These are phyloP conservation scores for Pomatorhinus ruficollis DNA, from an alignment of 2,113 vertebrate genomes.

Conservation along the genomic window DNA sequence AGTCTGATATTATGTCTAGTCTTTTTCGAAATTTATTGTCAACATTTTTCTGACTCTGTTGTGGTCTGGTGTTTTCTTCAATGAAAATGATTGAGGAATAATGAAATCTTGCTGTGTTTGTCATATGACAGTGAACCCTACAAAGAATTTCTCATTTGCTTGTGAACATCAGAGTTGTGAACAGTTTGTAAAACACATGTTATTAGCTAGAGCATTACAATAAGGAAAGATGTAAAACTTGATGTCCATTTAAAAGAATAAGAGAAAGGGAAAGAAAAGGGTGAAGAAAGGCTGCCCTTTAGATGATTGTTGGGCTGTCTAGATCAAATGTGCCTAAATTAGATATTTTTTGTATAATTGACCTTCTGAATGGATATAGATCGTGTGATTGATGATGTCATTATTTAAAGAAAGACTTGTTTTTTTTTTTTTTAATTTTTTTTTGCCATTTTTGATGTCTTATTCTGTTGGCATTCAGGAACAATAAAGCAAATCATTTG, in stretches of 20 bases:
- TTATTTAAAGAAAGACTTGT: slow-evolving; percentile 76
- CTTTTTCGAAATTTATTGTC: slow-evolving; percentile 38
- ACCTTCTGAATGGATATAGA: slow-evolving; percentile 82
- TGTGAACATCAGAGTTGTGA: not conserved
- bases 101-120: slow-evolving; percentile 24
- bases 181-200: not conserved
- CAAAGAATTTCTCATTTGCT: slow-evolving; percentile 22
- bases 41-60: slow-evolving; percentile 36
- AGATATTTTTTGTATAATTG: slow-evolving; percentile 84
- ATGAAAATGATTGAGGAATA: slow-evolving; percentile 27
- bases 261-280: slow-evolving; percentile 61
- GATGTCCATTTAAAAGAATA: slow-evolving; percentile 41
- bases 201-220: slow-evolving; percentile 24
- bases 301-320: slow-evolving; percentile 76
- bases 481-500: slow-evolving; percentile 71
- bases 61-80: slow-evolving; percentile 28
- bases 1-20: slow-evolving; percentile 18
- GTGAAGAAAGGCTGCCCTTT: slow-evolving; percentile 76
- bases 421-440: slow-evolving; percentile 75
- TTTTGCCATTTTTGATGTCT: slow-evolving; percentile 63
- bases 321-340: slow-evolving; percentile 78
- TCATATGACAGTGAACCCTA: not conserved
- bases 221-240: slow-evolving; percentile 52
- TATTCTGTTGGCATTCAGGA: slow-evolving; percentile 70
- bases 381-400: slow-evolving; percentile 80